phyloP scores from a whole-genome alignment of 2,797 vertebrate genomes.

The Acridotheres tristis region DNA sequence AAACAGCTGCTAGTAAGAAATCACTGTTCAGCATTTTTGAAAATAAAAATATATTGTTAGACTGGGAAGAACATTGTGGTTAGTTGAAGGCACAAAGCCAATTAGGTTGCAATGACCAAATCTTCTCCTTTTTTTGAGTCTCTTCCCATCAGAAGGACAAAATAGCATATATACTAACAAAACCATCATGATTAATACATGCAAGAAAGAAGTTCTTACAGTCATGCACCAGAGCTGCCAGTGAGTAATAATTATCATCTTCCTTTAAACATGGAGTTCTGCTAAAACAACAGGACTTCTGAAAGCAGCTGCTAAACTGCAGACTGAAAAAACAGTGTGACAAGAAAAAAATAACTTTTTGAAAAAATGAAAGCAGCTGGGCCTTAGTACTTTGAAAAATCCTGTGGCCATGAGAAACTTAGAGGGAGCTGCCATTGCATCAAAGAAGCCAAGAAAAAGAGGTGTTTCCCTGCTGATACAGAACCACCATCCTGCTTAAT shows the following conservation, averaged over 20 bases:
- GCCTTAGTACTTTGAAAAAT: neutral
- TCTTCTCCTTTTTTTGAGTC: neutral
- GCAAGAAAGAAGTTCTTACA: neutral
- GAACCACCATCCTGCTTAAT: neutral
- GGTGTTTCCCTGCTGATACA: neutral
- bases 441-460: neutral
- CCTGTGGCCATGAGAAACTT: neutral
- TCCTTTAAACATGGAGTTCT: neutral
- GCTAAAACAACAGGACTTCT: neutral
- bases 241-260: neutral
- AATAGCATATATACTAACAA: neutral
- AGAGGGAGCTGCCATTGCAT: neutral
- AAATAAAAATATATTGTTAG: neutral
- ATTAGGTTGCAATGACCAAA: neutral
- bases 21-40: neutral
- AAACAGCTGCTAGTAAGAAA: conserved; percentile 6
- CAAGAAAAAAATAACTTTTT: neutral
- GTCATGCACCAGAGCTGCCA: neutral
- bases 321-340: neutral
- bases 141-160: neutral
- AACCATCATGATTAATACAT: neutral
- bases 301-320: neutral
- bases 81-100: neutral
- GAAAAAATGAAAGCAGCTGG: neutral
- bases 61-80: neutral